phyloP scores from a whole-genome alignment of 1,140 invertebrate genomes.

The Pseudomyrmex cubaensis region DNA sequence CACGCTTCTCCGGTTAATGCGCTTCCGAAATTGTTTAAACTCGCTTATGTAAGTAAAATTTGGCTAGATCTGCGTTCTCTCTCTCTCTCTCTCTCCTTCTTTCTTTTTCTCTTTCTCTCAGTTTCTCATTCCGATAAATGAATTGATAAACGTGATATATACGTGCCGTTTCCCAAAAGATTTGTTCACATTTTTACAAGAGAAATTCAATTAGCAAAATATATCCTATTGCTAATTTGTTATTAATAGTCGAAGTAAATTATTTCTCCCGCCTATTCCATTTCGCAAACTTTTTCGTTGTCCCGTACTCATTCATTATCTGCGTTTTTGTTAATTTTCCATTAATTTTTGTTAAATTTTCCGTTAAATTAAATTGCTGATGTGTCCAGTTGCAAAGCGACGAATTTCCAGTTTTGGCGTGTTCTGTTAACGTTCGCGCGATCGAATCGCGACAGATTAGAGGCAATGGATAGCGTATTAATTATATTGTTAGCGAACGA shows the following conservation, averaged over 20 bases:
- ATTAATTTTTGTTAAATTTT: neutral
- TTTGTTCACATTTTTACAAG: constrained; percentile 5
- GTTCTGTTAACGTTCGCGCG: constrained; percentile 9
- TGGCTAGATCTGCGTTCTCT: neutral
- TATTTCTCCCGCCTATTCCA: too few relatives aligned
- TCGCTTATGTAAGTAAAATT: constrained; percentile 51
- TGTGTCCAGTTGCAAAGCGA: neutral
- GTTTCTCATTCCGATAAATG: neutral
- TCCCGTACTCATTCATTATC: neutral
- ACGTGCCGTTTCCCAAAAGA: neutral
- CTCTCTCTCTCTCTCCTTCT: too few relatives aligned
- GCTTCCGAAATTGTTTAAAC: constrained; percentile 50
- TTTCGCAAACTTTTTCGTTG: neutral
- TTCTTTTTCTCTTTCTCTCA: too few relatives aligned
- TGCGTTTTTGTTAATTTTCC: constrained; percentile 10
- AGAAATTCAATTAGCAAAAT: neutral
- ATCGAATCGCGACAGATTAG: constrained; percentile 43
- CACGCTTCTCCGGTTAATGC: constrained; percentile 10
- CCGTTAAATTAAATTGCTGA: constrained; percentile 5
- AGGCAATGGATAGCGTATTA: constrained; percentile 53
- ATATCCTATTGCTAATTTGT: neutral
- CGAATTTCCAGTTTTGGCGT: neutral
- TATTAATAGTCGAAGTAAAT: constrained; percentile 15
- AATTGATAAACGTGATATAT: constrained; percentile 10
- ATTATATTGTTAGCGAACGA: constrained; percentile 58